A percentile compares a stretch with the other conserved stretches of the same genome.
Conservation (phyloP, 2,797 vertebrate genomes). For the Cercopithecus hamlyni region DNA sequence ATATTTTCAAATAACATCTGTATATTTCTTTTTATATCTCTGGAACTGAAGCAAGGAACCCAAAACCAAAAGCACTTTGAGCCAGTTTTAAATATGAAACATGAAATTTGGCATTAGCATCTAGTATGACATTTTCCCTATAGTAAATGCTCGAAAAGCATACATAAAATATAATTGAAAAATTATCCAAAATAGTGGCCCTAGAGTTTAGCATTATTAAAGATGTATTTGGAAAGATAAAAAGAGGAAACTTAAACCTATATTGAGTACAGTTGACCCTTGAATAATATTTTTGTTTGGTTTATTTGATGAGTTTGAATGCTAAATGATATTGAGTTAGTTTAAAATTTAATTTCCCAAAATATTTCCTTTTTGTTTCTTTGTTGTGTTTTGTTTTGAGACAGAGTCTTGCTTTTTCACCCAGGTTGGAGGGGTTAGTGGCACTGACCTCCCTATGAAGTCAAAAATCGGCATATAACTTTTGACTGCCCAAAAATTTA, state of each 20-base stretch:
- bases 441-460: background rate
- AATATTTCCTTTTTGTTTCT: background rate
- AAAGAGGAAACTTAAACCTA: background rate
- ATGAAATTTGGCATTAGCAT: background rate
- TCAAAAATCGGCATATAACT: background rate
- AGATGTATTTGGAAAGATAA: background rate
- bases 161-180: background rate
- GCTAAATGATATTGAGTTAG: background rate
- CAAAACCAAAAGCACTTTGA: background rate
- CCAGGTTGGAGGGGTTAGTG: background rate
- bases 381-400: background rate
- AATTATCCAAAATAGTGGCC: background rate
- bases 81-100: constrained; percentile 1
- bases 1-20: background rate
- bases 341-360: background rate
- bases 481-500: background rate
- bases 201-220: background rate
- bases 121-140: background rate
- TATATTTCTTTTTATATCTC: background rate
- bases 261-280: background rate
- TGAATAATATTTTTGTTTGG: background rate
- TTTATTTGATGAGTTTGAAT: background rate
- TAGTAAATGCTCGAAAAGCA: background rate
- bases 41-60: background rate
- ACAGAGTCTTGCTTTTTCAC: background rate